Percentiles rank a stretch among this genome's conserved stretches.
Conservation (phyloP, 2,797 vertebrate genomes). For the Falco berigora region DNA sequence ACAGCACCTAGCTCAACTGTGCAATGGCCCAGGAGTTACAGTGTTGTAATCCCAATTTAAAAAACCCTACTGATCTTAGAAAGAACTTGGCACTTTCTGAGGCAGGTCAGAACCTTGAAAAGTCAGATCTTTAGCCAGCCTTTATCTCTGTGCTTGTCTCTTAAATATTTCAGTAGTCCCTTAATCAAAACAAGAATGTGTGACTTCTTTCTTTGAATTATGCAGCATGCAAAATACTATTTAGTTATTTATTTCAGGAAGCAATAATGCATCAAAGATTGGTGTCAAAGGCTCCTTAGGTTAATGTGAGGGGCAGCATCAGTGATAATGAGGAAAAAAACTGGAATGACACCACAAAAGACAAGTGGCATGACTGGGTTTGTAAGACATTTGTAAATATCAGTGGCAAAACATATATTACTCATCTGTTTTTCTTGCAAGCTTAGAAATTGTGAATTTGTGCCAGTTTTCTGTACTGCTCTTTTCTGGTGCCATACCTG, state of each 20-base stretch:
- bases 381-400: neutral
- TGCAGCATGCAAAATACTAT: neutral
- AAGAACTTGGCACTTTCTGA: neutral
- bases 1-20: neutral
- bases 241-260: neutral
- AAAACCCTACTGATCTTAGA: neutral
- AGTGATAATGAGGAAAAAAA: neutral
- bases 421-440: constrained; percentile 23
- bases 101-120: neutral
- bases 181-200: neutral
- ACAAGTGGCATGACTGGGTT: neutral
- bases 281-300: neutral
- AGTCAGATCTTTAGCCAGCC: neutral
- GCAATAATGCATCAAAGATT: neutral
- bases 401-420: neutral
- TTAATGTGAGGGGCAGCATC: neutral
- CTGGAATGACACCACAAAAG: neutral
- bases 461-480: neutral
- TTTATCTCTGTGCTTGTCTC: neutral
- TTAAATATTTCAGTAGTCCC: neutral
- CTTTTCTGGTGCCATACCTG: neutral
- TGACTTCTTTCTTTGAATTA: neutral
- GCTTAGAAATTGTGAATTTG: neutral
- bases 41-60: neutral
- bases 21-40: neutral